A percentile compares a stretch with the other conserved stretches of the same genome.
phyloP scores from a whole-genome alignment of 2,888 invertebrate species.

The Mimas tiliae region DNA sequence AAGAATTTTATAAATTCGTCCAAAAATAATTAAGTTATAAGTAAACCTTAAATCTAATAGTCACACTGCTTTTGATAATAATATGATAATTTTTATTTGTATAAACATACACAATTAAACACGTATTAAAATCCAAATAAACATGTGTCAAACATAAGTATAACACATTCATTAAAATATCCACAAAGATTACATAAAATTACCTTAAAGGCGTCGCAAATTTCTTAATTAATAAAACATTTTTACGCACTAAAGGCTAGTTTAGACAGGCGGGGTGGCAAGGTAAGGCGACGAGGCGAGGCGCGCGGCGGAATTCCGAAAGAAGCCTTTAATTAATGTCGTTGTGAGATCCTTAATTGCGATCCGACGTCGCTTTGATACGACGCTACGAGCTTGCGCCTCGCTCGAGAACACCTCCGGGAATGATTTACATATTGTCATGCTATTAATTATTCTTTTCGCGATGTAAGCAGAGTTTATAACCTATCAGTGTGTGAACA shows the following conservation, averaged over 20 bases:
- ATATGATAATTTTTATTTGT: no score
- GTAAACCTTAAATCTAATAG: no score
- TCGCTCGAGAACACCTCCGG: conserved; percentile 49
- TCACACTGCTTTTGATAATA: no score
- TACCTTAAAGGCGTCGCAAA: conserved; percentile 39
- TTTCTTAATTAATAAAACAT: conserved; percentile 76
- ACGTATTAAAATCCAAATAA: not conserved
- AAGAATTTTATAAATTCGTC: no score
- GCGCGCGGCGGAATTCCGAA: conserved; percentile 49
- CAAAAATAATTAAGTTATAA: no score
- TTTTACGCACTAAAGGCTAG: conserved; percentile 68
- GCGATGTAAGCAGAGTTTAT: not conserved
- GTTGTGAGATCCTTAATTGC: conserved; percentile 76
- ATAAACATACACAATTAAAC: no score
- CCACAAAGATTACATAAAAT: conserved; percentile 22
- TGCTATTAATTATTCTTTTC: conserved; percentile 5
- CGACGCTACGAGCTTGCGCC: conserved; percentile 32
- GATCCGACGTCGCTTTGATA: conserved; percentile 66
- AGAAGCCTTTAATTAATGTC: conserved; percentile 77
- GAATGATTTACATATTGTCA: conserved; percentile 30
- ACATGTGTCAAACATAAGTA: not conserved
- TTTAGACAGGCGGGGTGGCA: conserved; percentile 55
- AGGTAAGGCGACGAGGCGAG: conserved; percentile 40
- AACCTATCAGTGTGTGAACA: not conserved
- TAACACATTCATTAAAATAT: conserved; percentile 8